Conservation (phyloP, 2,113 vertebrate species). For the Lophochroa leadbeateri region DNA sequence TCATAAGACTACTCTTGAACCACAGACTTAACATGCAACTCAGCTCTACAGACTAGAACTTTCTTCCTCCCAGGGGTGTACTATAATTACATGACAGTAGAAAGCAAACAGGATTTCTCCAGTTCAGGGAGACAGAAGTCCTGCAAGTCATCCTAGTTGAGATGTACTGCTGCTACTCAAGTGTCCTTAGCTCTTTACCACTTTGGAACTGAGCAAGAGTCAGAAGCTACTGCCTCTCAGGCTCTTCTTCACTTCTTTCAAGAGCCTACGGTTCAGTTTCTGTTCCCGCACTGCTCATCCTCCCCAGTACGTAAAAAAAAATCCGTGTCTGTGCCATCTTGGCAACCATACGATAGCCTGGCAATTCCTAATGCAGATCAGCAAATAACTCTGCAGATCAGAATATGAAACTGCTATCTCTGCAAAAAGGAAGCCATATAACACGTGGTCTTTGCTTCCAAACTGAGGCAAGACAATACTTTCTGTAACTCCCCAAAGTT, state of each 20-base stretch:
- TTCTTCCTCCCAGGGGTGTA: background rate
- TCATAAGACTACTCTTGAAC: background rate
- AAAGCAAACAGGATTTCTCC: background rate
- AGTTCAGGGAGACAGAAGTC: background rate
- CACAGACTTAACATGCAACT: background rate
- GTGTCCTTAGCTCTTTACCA: background rate
- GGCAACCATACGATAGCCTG: background rate
- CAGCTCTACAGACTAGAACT: background rate
- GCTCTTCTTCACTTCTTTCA: background rate
- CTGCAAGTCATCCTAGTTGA: background rate
- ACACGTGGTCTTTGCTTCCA: background rate
- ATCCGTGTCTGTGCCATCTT: background rate
- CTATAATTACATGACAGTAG: background rate
- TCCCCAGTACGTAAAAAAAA: background rate
- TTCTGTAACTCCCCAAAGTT: background rate
- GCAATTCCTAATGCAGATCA: background rate
- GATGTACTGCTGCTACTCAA: background rate
- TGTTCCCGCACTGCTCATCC: background rate
- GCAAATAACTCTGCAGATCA: slow-evolving; percentile 12
- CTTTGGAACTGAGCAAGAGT: background rate
- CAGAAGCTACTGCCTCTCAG: background rate
- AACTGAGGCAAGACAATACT: background rate
- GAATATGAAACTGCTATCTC: background rate
- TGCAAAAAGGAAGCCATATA: background rate
- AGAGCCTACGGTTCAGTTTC: background rate